A percentile compares a stretch with the other conserved stretches of the same genome.
These are phyloP conservation scores for Prolemur simus DNA, from an alignment of 2,113 vertebrate genomes.

Conservation along the genomic window DNA sequence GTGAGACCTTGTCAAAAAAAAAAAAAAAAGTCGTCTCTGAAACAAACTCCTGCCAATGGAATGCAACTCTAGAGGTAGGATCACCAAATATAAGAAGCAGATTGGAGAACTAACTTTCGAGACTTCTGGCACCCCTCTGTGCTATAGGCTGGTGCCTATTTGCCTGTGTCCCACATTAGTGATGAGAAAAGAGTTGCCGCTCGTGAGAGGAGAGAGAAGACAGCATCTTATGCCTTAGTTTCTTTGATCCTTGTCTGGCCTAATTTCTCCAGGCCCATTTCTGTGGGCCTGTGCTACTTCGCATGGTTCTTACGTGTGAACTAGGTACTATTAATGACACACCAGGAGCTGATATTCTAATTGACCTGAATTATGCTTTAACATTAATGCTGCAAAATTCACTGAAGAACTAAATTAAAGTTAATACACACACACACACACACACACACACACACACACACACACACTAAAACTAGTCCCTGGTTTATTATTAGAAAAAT, in stretches of 20 bases:
- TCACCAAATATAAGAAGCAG: neutral
- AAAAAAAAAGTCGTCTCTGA: neutral
- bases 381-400: constrained; percentile 45
- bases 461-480: neutral
- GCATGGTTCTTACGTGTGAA: constrained; percentile 53
- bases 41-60: neutral
- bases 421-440: neutral
- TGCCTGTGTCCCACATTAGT: neutral
- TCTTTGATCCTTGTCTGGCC: constrained; percentile 35
- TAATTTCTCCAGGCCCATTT: constrained; percentile 66
- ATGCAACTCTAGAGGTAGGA: neutral
- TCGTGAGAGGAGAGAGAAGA: neutral
- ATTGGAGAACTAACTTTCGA: neutral
- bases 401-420: constrained; percentile 50
- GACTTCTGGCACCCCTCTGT: neutral
- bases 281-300: constrained; percentile 68
- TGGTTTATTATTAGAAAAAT: constrained; percentile 68
- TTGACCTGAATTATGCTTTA: constrained; percentile 75
- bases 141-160: neutral
- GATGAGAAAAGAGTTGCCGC: neutral
- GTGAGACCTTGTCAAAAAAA: no score
- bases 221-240: constrained; percentile 13
- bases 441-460: no score
- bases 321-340: constrained; percentile 69
- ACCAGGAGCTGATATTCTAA: constrained; percentile 51